Evolutionary conservation across 1,140 invertebrate species (phyloP).

Genomic region (Dryas iulia): DNA sequence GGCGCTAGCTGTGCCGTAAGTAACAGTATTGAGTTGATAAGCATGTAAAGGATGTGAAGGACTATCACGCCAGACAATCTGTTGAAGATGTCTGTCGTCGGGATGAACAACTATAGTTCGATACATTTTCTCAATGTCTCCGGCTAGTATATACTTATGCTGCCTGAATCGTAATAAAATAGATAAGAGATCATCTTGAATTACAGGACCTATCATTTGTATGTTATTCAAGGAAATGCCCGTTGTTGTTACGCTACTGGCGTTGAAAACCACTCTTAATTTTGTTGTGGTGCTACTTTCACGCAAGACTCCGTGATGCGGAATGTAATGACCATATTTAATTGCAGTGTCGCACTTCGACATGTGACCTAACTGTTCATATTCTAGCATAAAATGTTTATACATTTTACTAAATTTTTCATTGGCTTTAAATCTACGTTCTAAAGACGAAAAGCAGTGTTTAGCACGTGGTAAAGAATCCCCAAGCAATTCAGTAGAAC

Average conservation of each 20-base stretch:
- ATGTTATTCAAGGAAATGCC: conserved; percentile 22
- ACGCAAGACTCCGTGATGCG: conserved; percentile 26
- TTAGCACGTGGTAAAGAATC: conserved; percentile 25
- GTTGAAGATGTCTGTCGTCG: conserved; percentile 20
- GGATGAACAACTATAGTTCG: conserved; percentile 15
- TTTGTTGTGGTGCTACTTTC: conserved; percentile 28
- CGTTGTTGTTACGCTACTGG: conserved; percentile 13
- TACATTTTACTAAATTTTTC: conserved; percentile 28
- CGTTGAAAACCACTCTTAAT: conserved; percentile 30
- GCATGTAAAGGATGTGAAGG: background rate
- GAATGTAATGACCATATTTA: conserved; percentile 17
- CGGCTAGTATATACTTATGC: conserved; percentile 26
- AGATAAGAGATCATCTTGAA: conserved; percentile 28
- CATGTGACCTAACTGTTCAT: conserved; percentile 36
- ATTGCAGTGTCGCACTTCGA: conserved; percentile 12
- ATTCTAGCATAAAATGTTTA: conserved; percentile 38
- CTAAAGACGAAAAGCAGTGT: conserved; percentile 31
- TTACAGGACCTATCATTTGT: conserved; percentile 24
- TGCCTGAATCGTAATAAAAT: conserved; percentile 25
- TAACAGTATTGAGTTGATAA: conserved; percentile 27
- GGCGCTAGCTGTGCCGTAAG: conserved; percentile 28
- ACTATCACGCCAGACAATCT: conserved; percentile 24
- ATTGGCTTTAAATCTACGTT: conserved; percentile 28
- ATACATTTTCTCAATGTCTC: conserved; percentile 34
- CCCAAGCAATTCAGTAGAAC: conserved; percentile 13